Evolutionary conservation across 2,888 invertebrate species (phyloP).

Genomic region (Branchellion lobata): DNA sequence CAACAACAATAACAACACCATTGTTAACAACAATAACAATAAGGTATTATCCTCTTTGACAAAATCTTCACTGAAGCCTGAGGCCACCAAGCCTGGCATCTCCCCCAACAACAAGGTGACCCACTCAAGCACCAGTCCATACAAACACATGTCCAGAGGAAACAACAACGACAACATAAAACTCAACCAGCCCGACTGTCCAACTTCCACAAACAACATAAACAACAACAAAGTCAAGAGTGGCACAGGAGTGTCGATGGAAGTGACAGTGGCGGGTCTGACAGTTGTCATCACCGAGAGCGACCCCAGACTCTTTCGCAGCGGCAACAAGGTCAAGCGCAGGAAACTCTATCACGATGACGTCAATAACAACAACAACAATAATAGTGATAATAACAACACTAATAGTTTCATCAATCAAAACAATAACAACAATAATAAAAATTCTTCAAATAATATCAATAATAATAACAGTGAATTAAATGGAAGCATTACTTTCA

Average conservation of each 20-base stretch:
- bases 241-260: slow-evolving; percentile 85
- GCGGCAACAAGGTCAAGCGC: slow-evolving; percentile 3
- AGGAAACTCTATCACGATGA: neutral
- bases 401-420: neutral
- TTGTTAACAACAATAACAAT: neutral
- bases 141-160: neutral
- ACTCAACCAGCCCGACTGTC: neutral
- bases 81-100: neutral
- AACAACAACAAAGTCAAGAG: slow-evolving; percentile 70
- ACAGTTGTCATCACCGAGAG: slow-evolving; percentile 94
- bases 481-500: neutral
- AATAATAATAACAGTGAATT: neutral
- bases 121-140: neutral
- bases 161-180: slow-evolving; percentile 1
- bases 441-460: neutral
- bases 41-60: neutral
- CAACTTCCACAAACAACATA: slow-evolving; percentile 72
- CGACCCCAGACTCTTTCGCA: slow-evolving; percentile 56
- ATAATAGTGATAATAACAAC: neutral
- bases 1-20: too few relatives aligned
- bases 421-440: neutral
- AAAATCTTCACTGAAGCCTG: neutral
- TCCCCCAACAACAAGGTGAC: neutral
- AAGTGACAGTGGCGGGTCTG: slow-evolving; percentile 93
- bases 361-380: neutral